Percentiles rank a stretch among this genome's conserved stretches.
Evolutionary conservation across 2,113 vertebrate species (phyloP).

Genomic region (Formicarius rufipectus): DNA sequence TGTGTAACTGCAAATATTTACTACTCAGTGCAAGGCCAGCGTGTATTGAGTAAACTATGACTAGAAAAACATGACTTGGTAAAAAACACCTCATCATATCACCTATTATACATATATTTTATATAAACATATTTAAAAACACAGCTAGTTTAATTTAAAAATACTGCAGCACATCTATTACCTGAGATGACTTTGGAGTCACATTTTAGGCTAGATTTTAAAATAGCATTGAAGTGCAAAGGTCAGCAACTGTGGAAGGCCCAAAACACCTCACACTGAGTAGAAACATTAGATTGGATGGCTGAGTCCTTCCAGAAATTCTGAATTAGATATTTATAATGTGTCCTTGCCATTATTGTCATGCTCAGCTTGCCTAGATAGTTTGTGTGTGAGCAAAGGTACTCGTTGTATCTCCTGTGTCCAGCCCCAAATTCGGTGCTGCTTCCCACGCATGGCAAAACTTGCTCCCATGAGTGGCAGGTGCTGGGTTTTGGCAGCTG

Average conservation of each 20-base stretch:
- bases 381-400: background rate
- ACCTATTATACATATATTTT: background rate
- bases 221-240: background rate
- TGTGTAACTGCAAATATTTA: background rate
- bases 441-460: background rate
- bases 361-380: background rate
- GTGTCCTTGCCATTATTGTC: background rate
- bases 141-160: background rate
- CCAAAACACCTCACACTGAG: background rate
- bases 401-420: background rate
- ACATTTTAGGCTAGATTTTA: background rate
- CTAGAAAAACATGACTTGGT: background rate
- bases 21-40: background rate
- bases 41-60: background rate
- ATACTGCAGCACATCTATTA: background rate
- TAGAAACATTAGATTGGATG: background rate
- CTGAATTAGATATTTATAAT: background rate
- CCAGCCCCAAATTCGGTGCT: rapidly evolving
- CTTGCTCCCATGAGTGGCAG: background rate
- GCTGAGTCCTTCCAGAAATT: background rate
- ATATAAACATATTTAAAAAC: background rate
- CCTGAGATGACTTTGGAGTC: background rate
- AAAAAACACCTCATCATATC: background rate
- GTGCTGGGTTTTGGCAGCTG: background rate
- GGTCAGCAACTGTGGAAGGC: background rate